Base-by-base conservation (phyloP, 2,888 invertebrate genomes). In the Plusia festucae region DNA sequence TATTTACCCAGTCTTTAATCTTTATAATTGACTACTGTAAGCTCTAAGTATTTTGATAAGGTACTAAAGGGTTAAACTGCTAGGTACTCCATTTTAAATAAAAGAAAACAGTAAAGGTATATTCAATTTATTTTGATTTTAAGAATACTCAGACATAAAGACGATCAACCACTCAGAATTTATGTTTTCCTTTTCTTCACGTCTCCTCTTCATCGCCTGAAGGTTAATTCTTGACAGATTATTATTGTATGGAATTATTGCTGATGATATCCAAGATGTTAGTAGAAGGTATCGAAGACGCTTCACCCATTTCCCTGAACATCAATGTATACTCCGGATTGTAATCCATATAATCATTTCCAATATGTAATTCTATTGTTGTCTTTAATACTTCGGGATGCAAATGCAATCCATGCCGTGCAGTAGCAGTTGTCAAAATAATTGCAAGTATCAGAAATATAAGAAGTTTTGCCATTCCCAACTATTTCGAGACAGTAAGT, bases 281-380 rank as follows among this genome's bases (percentile, higher is more conserved):
- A 27, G 58, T 32, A 0, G 64, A 32, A 59, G 64, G 59, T 44
- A 74, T 32, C 6, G 66, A 40, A 15, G 79, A 76, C 53, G 79
- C 55, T 52, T 68, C 73, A 49, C 73, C 49, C 7, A 74, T 53
- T 64, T 72, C 69, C 8, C 66, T 73, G 11, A 82, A 71, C n/a
- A 60, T 57, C 30, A 72, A 72, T 13, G 78, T 70, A 73, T 83
- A 76, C 2, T 87, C 87, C 0, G 89, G 89, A 64, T 86, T 87
- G 61, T 88, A 92, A 68, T 93, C 92, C 70, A 91, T 84, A 59
- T 91, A 92, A 64, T 92, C 90, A 61, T 91, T 92, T 8, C 90
- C 90, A 24, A 71, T 73, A 11, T 82, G 78, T 8, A 91, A 69
- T 65, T 87, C 85, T 11, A 82, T 61, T 5, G 78, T 73, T 15